Evolutionary conservation across 2,113 vertebrate species (phyloP), one percentile per base, ranked within the genome.

Genomic region (Lota lota): DNA sequence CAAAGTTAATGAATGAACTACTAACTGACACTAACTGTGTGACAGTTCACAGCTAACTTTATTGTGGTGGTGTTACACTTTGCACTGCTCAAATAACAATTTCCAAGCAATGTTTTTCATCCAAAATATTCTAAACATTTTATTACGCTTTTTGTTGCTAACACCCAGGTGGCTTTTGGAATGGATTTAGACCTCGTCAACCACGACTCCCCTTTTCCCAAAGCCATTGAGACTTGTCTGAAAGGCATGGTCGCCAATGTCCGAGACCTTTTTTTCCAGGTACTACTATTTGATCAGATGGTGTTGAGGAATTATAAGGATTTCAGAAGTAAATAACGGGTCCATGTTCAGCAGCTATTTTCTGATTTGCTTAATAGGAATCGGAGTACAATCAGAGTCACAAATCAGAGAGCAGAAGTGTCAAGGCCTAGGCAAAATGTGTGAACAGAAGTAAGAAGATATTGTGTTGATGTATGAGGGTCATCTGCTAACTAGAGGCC

Each of bases 161-260:
- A 63, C 22, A 56, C 67, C 19, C 16, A 97, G 95, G 92, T 92
- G 40, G 95, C 93, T 0, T 98, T 97, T 61, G 94, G 94, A 17
- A 89, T 95, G 80, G 94, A 97, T 68, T 82, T 96, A 68, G 90
- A 95, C 3, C 85, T 93, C 12, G 64, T 94, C 67, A 74, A 68
- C 0, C 77, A 88, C 16, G 86, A 88, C 67, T 90, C 87, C 0
- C 88, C 90, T 16, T 90, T 97, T 58, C 94, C 94, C 0, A 86
- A 78, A 0, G 94, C 94, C 8, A 92, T 97, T 20, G 88, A 90
- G 4, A 70, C 62, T 15, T 81, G 92, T 75, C 57, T 97, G 66
- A 92, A 92, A 73, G 96, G 94, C 1, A 86, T 95, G 87, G 21
- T 82, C 0, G 54, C 54, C 22, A 10, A n/a, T 3, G 0, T 73